A percentile compares a stretch with the other conserved stretches of the same genome.
phyloP scores from a whole-genome alignment of 2,888 invertebrate genomes.

The Melieria omissa region DNA sequence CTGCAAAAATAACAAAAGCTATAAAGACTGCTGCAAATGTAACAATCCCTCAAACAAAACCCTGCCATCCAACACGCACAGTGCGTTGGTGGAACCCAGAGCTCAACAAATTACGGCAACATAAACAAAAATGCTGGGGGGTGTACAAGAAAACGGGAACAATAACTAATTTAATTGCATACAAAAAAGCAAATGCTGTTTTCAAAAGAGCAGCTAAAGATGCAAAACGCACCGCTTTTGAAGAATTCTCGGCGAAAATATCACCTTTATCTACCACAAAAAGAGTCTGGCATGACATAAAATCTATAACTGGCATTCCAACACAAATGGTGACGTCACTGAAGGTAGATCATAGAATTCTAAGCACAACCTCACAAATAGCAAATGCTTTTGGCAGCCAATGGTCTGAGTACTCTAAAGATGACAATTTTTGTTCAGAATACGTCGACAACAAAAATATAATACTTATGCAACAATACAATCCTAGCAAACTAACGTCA shows the following conservation, averaged over 20 bases:
- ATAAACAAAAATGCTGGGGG: slow-evolving; percentile 14
- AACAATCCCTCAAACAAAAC: slow-evolving; percentile 11
- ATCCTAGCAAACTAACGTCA: background rate
- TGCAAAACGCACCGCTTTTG: background rate
- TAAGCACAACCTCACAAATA: slow-evolving; percentile 1
- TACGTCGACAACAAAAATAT: background rate
- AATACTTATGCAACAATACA: background rate
- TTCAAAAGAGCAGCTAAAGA: slow-evolving; percentile 23
- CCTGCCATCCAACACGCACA: background rate
- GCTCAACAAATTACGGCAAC: slow-evolving; percentile 10
- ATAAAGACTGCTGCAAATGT: background rate
- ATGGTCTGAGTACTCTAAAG: slow-evolving; percentile 20
- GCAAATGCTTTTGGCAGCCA: slow-evolving; percentile 7
- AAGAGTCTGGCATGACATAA: slow-evolving; percentile 23
- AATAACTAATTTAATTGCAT: slow-evolving; percentile 4
- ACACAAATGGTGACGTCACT: background rate
- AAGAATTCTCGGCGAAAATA: slow-evolving; percentile 10
- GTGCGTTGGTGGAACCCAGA: slow-evolving; percentile 17
- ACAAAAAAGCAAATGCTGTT: slow-evolving; percentile 25
- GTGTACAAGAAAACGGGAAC: background rate
- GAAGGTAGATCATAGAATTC: background rate
- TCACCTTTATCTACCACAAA: slow-evolving; percentile 9
- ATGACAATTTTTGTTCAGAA: slow-evolving; percentile 8
- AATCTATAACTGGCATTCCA: background rate
- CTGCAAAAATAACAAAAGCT: background rate